Evolutionary conservation across 23 tunicate genomes (phyloP), one percentile per base, ranked within the genome.

Genomic region (Styela clava): DNA sequence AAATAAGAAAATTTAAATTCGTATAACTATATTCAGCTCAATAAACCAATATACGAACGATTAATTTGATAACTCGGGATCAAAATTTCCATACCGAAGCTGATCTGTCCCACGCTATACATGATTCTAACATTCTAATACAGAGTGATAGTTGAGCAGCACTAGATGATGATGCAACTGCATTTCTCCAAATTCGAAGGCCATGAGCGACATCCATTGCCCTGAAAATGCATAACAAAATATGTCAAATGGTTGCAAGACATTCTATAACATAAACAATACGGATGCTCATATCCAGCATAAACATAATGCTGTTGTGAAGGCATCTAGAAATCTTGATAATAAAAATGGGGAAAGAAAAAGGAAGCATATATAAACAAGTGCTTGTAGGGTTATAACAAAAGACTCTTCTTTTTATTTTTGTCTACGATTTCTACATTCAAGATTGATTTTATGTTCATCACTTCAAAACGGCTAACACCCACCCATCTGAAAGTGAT

Each of bases 151-250:
- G 79, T 65, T 93, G 98, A 16, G 98, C 84, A 3, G 93, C 98
- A 62, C 98, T 93, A 35, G 93, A 69, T 30, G 93, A 91, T 22
- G 89, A 68, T 7, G 86, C 83, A 25, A 93, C 89, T 1, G 89
- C 98, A 62, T 87, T 93, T 63, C 98, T 74, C 98, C 98, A 93
- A 3, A 92, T 87, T 69, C 87, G 82, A 69, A 93, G 63, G 2
- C 98, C 98, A 34, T 92, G 89, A 52, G 98, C 98, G 22, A 93
- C 93, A 74, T 93, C 98, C 7, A 33, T 77, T 1, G 92, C 86
- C 9, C 98, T 92, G 90, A 12, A 69, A 72, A 74, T 31, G 37
- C 33, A 25, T 32, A 62, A 64, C 0, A 24, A 24, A 31, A 63
- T 23, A 5, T 44, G 56, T 5, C 56, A 44, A 44, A 44, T 5